phyloP scores from a whole-genome alignment of 2,113 vertebrate species.

The Nothoprocta perdicaria region DNA sequence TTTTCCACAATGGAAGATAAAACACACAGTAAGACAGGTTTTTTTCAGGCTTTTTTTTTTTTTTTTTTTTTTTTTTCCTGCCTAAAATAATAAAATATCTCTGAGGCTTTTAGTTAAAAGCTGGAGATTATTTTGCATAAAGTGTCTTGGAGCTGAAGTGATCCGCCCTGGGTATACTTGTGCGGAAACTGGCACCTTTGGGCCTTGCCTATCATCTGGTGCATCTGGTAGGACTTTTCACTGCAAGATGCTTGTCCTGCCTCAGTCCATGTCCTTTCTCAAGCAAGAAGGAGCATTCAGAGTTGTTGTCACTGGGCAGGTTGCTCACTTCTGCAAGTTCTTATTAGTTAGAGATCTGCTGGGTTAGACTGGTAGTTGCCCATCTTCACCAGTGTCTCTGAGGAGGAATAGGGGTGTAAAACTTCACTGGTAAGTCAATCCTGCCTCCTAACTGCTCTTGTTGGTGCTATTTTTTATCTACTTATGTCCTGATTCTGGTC shows the following conservation, averaged over 20 bases:
- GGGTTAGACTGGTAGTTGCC: fast-evolving
- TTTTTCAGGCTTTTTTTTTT: neutral
- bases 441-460: neutral
- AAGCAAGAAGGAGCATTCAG: neutral
- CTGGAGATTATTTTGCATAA: neutral
- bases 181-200: neutral
- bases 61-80: neutral
- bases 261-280: neutral
- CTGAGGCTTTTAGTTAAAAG: neutral
- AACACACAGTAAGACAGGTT: neutral
- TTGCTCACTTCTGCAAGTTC: neutral
- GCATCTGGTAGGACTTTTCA: neutral
- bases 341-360: neutral
- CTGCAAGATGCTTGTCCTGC: neutral
- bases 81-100: slow-evolving; percentile 29
- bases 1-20: slow-evolving; percentile 21
- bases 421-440: neutral
- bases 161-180: neutral
- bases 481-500: neutral
- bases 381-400: neutral
- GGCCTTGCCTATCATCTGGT: neutral
- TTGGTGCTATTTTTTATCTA: neutral
- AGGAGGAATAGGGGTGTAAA: neutral
- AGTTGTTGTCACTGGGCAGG: neutral
- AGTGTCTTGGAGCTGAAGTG: neutral